Evolutionary conservation across 2,888 invertebrate genomes (phyloP), one percentile per base, ranked within the genome.

Genomic region (Myopa testacea): DNA sequence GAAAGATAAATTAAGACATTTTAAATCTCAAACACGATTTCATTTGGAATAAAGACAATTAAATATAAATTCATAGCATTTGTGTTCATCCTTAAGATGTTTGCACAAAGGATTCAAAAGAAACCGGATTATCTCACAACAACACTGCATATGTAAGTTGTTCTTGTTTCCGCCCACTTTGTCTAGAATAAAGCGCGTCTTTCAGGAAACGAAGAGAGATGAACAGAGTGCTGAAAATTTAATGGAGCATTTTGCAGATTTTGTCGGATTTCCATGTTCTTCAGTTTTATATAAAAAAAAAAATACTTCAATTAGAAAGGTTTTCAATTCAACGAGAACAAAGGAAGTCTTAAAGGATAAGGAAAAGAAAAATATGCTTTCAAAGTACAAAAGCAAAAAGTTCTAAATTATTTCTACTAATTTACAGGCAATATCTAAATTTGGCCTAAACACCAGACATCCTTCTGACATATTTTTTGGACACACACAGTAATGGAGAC

Each of bases 121-220:
- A 70, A 68, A 71, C 73, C 75, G 63, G 52, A 63, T 74, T 65
- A 75, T 58, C 16, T 19, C 62, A 65, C 45, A 65, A 72, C 70
- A 79, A 69, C 63, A 76, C 68, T 78, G 75, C 75, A 45, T 8
- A 45, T 8, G n/a, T 6, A 55, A 16, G 55, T 77, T 79, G 75
- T 71, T 77, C 63, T 72, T 62, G 63, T 75, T 78, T 52, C 8
- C 45, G 58, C 65, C 60, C 63, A 52, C 52, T 58, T 37, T 34
- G 26, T 4, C 55, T 37, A n/a, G 58, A 73, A 62, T 67, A 52
- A 75, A 55, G 65, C 75, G 55, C 37, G 26, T 19, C 16, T 45
- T 62, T 45, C 62, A 65, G 19, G 60, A 38, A 58, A 7, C 52
- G 26, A 67, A 75, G 19, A 50, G 34, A 34, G 55, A 50, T 52